Percentiles rank a stretch among this genome's conserved stretches.
Evolutionary conservation across 2,888 invertebrate species (phyloP).

Genomic region (Acrobasis consociella): DNA sequence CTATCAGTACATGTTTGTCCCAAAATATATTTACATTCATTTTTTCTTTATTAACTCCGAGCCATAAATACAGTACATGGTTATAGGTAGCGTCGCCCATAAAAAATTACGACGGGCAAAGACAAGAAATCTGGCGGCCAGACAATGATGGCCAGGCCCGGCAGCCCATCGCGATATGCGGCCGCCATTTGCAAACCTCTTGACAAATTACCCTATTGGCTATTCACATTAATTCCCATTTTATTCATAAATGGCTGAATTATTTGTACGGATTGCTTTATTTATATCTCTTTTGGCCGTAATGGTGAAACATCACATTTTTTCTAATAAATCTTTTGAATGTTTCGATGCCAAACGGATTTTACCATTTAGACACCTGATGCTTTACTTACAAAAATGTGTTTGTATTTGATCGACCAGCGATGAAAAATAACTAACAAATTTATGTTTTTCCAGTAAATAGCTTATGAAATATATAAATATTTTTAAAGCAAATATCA

Average conservation of each 20-base stretch:
- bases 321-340: not conserved
- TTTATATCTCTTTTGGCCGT: not conserved
- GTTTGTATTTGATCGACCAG: no score
- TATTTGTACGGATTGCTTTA: not conserved
- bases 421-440: no score
- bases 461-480: no score
- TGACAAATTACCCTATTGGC: constrained; percentile 15
- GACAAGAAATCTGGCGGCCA: constrained; percentile 26
- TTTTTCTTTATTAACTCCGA: constrained; percentile 63
- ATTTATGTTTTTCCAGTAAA: no score
- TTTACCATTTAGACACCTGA: no score
- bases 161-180: constrained; percentile 10
- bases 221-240: constrained; percentile 16
- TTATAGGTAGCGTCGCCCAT: constrained; percentile 55
- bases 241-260: constrained; percentile 17
- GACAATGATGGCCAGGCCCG: constrained; percentile 14
- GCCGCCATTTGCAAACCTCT: constrained; percentile 9
- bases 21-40: constrained; percentile 57
- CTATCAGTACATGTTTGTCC: constrained; percentile 51
- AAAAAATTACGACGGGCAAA: constrained; percentile 55
- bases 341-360: not conserved
- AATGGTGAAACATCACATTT: not conserved
- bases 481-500: no score
- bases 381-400: no score
- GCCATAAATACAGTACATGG: constrained; percentile 45